Evolutionary conservation across 2,113 vertebrate species (phyloP), one percentile per base, ranked within the genome.

Genomic region (Chitala chitala): DNA sequence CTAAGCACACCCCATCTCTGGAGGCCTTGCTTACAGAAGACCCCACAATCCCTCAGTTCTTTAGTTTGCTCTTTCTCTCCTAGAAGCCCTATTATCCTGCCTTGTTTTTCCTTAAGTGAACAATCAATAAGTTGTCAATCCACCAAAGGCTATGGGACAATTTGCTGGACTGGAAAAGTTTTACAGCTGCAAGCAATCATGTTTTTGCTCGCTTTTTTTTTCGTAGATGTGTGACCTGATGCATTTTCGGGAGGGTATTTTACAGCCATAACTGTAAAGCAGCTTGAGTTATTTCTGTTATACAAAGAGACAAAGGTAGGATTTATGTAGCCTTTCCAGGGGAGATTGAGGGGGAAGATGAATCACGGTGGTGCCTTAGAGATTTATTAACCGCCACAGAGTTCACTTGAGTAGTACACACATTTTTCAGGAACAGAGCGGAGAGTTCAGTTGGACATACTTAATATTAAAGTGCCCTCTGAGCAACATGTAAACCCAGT

Each of bases 231-330:
- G 42, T 72, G 75, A 76, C 74, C 76, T 75, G 78, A 79, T 79
- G 75, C 75, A 80, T 79, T 80, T 70, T 75, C 66, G 76, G 81
- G 76, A 78, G 80, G 77, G 71, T 75, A 66, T 78, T 79, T 84
- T 81, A 78, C 76, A 78, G 76, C 79, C 76, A 70, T 80, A 78
- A 81, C 76, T 81, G 73, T 69, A 63, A 72, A 63, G 61, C 71
- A 59, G 17, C 65, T 48, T 76, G 75, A 79, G 66, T 79, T 71
- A 79, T 76, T 79, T 68, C 75, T 59, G 65, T 71, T 76, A 74
- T 63, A 79, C 78, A 76, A 76, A 74, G 72, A 61, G 50, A 51
- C 40, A 26, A 69, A 70, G 55, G 36, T 20, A 12, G 59, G 55
- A 76, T 74, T 74, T 73, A 56, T 78, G 73, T 66, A 61, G 10